These are phyloP conservation scores for Psittacula derbiana DNA, from an alignment of 2,797 vertebrate species.

Conservation along the genomic window DNA sequence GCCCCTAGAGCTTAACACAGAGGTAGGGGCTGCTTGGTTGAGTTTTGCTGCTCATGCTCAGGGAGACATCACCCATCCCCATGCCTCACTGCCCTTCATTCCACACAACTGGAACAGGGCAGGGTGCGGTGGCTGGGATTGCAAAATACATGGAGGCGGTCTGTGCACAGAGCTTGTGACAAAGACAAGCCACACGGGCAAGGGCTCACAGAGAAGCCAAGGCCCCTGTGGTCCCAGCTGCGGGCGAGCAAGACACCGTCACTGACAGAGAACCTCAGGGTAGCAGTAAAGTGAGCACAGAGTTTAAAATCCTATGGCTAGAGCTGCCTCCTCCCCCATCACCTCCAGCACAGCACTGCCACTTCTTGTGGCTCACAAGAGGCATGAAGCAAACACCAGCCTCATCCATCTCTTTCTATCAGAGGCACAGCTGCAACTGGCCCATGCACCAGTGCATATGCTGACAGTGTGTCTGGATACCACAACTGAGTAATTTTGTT, in stretches of 20 bases:
- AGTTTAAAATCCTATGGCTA: neutral
- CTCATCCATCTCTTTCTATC: neutral
- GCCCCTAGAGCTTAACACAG: rapidly evolving
- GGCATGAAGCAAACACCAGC: neutral
- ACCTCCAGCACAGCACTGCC: neutral
- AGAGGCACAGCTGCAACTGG: neutral
- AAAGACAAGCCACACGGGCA: neutral
- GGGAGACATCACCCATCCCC: neutral
- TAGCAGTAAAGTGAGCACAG: neutral
- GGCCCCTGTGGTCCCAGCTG: neutral
- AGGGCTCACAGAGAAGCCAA: neutral
- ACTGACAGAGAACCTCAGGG: neutral
- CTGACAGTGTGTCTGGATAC: rapidly evolving
- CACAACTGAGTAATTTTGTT: neutral
- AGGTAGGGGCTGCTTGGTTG: neutral
- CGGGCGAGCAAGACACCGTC: neutral
- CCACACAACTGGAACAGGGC: neutral
- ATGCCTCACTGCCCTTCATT: neutral
- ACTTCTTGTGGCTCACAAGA: neutral
- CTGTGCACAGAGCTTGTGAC: neutral
- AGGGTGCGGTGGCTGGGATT: neutral
- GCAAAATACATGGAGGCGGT: neutral
- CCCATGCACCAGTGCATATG: too few relatives aligned
- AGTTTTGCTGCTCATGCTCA: neutral
- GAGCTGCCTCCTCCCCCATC: rapidly evolving